These are phyloP conservation scores for Augiades crinisus DNA, from an alignment of 2,888 invertebrate genomes.

Conservation along the genomic window DNA sequence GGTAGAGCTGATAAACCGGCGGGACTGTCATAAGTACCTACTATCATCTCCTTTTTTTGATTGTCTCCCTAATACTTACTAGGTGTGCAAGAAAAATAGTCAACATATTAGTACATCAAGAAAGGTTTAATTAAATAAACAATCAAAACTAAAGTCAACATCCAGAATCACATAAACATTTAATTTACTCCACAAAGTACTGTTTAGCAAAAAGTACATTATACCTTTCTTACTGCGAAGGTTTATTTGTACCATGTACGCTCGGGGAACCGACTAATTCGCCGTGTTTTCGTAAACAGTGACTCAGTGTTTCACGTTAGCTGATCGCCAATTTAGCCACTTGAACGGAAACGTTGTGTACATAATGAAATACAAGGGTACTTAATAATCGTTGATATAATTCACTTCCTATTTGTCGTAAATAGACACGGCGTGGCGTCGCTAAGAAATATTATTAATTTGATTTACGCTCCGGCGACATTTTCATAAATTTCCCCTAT, in stretches of 20 bases:
- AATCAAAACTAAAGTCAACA: no score
- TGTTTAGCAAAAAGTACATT: no score
- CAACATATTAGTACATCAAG: no score
- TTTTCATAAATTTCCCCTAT: slow-evolving; percentile 15
- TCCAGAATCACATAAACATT: no score
- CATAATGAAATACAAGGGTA: slow-evolving; percentile 35
- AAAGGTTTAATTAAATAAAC: no score
- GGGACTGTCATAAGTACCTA: no score
- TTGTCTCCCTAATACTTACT: no score
- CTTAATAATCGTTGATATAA: slow-evolving; percentile 37
- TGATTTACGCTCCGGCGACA: slow-evolving; percentile 12
- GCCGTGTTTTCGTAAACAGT: slow-evolving; percentile 11
- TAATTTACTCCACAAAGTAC: no score
- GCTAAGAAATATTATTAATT: slow-evolving; percentile 1
- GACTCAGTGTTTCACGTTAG: slow-evolving; percentile 35
- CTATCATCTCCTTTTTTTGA: no score
- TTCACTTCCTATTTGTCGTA: slow-evolving; percentile 41
- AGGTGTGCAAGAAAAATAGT: no score
- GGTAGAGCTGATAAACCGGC: no score
- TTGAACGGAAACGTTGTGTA: slow-evolving; percentile 22
- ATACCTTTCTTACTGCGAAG: no score
- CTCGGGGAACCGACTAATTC: neutral
- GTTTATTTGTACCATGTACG: slow-evolving; percentile 5
- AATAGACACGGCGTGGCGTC: slow-evolving; percentile 28
- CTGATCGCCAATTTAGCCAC: slow-evolving; percentile 37